Evolutionary conservation across 2,797 vertebrate species (phyloP).

Genomic region (Microcaecilia unicolor): DNA sequence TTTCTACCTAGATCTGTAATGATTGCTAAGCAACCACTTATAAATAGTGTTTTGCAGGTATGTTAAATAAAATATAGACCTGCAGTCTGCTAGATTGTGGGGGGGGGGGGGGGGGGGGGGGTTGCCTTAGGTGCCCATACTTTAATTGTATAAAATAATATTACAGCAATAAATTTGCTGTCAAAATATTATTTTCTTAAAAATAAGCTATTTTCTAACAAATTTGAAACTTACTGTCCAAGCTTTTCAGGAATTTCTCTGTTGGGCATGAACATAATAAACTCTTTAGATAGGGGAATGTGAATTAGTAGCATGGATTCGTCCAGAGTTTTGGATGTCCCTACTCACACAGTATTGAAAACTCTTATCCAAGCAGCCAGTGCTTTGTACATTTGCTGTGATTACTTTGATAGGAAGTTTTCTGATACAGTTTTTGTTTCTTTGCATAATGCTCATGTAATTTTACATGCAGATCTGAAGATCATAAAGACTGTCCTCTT

Average conservation of each 20-base stretch:
- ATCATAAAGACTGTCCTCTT: slow-evolving; percentile 38
- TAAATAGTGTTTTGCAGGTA: slow-evolving; percentile 12
- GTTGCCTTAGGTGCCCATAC: slow-evolving; percentile 8
- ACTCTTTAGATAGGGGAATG: too few species aligned
- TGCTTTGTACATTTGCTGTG: slow-evolving; percentile 19
- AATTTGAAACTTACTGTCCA: too few species aligned
- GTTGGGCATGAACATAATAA: too few species aligned
- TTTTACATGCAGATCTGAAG: slow-evolving; percentile 39
- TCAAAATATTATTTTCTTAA: not conserved
- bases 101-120: slow-evolving; percentile 13
- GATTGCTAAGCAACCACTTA: slow-evolving; percentile 40
- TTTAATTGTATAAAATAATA: slow-evolving; percentile 13
- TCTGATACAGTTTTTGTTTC: slow-evolving; percentile 22
- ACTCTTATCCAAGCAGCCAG: too few species aligned
- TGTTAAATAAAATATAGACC: slow-evolving; percentile 15
- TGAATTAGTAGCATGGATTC: too few species aligned
- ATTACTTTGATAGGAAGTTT: slow-evolving; percentile 20
- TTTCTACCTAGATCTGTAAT: slow-evolving; percentile 27
- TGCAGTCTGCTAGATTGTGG: slow-evolving; percentile 11
- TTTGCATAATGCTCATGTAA: slow-evolving; percentile 18
- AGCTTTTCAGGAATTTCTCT: too few species aligned
- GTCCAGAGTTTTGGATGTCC: too few species aligned
- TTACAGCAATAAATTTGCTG: slow-evolving; percentile 10
- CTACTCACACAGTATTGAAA: too few species aligned
- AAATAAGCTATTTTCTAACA: not conserved